A percentile compares a stretch with the other conserved stretches of the same genome.
phyloP scores from a whole-genome alignment of 2,888 invertebrate species.

The Limnephilus rhombicus region DNA sequence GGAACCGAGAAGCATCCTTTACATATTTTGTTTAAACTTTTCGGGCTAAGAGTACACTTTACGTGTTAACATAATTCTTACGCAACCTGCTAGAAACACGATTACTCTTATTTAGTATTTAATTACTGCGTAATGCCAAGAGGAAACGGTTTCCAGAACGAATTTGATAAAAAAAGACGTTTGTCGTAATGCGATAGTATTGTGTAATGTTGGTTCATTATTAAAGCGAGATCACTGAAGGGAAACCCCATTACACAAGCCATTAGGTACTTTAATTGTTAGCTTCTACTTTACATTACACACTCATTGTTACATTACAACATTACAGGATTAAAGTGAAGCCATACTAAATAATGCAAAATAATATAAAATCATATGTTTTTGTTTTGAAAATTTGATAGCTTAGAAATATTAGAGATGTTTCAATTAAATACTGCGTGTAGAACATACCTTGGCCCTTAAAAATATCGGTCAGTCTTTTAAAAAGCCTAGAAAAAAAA shows the following conservation, averaged over 20 bases:
- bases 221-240: neutral
- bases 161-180: neutral
- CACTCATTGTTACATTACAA: neutral
- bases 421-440: no score
- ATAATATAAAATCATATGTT: no score
- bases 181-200: neutral
- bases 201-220: slow-evolving; percentile 18
- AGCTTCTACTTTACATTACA: neutral
- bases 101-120: neutral
- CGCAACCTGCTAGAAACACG: neutral
- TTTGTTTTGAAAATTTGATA: no score
- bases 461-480: no score
- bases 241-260: slow-evolving; percentile 5
- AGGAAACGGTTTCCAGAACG: neutral
- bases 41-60: neutral
- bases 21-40: no score
- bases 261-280: neutral
- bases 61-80: neutral
- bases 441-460: no score
- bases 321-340: no score
- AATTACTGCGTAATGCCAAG: neutral
- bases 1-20: no score
- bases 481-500: no score
- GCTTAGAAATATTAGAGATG: no score
- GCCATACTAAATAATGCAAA: no score